phyloP scores from a whole-genome alignment of 30 jellyfish, hydroid and myxozoan species.

The Turritopsis rubra region DNA sequence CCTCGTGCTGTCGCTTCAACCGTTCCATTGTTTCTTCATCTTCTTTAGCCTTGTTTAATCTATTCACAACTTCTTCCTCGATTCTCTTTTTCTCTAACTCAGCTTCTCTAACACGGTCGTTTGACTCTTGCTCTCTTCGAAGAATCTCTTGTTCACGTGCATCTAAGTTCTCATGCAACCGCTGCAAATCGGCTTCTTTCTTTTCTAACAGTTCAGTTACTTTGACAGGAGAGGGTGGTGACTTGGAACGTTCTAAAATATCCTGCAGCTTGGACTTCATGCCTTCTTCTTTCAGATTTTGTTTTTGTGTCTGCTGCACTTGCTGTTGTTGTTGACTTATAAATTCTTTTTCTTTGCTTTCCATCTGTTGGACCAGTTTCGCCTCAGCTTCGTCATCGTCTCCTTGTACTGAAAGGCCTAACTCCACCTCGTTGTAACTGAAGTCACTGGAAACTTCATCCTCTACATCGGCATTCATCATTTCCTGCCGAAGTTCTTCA shows the following conservation, averaged over 20 bases:
- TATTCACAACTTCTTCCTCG: not conserved
- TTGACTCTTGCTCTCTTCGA: not conserved
- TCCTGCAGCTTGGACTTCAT: constrained; percentile 11
- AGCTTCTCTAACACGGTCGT: not conserved
- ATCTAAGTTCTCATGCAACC: not conserved
- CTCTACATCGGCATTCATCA: not conserved
- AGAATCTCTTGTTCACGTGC: not conserved
- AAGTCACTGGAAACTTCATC: not conserved
- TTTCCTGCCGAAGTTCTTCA: constrained; percentile 6
- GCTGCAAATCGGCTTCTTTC: not conserved
- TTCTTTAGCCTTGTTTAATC: constrained; percentile 20
- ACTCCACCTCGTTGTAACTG: not conserved
- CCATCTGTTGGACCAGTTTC: constrained; percentile 30
- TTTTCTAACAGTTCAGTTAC: not conserved
- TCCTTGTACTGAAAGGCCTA: not conserved
- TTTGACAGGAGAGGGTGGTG: constrained; percentile 15
- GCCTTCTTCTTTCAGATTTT: constrained; percentile 22
- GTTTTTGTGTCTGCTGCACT: not conserved
- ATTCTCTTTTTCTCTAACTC: constrained; percentile 19
- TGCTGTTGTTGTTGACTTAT: not conserved
- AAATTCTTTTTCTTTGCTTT: constrained; percentile 29
- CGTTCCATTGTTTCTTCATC: constrained; percentile 28
- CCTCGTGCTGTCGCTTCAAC: constrained; percentile 20
- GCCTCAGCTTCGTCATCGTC: constrained; percentile 25
- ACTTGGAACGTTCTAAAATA: constrained; percentile 4